A percentile compares a stretch with the other conserved stretches of the same genome.
Conservation (phyloP, 2,113 vertebrate genomes). For the Puma concolor region DNA sequence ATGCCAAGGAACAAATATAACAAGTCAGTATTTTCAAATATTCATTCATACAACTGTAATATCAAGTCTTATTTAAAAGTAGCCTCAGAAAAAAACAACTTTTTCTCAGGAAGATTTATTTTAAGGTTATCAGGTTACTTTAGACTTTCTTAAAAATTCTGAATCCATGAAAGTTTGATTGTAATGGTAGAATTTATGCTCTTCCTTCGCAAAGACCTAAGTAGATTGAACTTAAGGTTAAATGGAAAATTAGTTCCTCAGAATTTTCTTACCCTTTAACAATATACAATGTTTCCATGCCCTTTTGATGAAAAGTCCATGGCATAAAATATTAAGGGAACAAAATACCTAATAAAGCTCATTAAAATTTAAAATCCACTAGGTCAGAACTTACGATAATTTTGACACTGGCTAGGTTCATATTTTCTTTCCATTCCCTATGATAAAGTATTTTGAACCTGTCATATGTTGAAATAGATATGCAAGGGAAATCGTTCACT, state of each 20-base stretch:
- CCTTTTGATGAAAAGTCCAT: slow-evolving; percentile 35
- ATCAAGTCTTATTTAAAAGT: neutral
- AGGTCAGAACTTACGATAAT: neutral
- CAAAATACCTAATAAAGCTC: slow-evolving; percentile 20
- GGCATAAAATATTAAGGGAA: neutral
- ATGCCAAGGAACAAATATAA: neutral
- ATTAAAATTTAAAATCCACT: slow-evolving; percentile 25
- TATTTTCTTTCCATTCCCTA: neutral
- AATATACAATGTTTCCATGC: neutral
- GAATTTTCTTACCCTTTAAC: slow-evolving; percentile 44
- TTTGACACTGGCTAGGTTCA: neutral
- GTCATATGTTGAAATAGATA: neutral
- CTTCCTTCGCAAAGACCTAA: neutral
- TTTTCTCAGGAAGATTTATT: slow-evolving; percentile 20
- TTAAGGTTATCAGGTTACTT: neutral
- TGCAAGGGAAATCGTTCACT: neutral
- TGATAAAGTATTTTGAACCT: neutral
- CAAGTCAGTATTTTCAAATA: neutral
- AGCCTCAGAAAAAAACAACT: neutral
- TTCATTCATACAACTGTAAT: neutral
- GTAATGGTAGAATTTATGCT: neutral
- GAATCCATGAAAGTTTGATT: neutral
- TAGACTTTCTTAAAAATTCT: neutral
- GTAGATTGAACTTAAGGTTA: neutral
- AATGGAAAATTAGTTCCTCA: slow-evolving; percentile 28